Percentiles rank a stretch among this genome's conserved stretches.
phyloP scores from a whole-genome alignment of 2,113 vertebrate genomes.

The Ameiurus melas region DNA sequence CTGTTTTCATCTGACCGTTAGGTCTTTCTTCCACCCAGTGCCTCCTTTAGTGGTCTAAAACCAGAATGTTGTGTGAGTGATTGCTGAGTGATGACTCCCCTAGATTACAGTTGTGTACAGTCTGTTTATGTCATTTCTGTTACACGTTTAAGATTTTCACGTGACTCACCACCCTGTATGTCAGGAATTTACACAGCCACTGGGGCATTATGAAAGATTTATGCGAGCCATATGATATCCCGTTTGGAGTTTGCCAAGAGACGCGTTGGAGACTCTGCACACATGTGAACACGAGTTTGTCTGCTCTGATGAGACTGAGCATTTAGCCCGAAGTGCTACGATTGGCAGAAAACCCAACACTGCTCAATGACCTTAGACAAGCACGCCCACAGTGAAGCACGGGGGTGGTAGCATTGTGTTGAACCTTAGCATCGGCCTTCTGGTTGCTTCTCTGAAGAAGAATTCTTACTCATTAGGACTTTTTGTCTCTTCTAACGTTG shows the following conservation, averaged over 20 bases:
- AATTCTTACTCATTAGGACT: background rate
- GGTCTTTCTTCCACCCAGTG: conserved; percentile 1
- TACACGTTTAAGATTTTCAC: background rate
- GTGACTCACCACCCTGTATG: background rate
- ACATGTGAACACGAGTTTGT: background rate
- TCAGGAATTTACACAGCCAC: background rate
- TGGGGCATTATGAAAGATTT: background rate
- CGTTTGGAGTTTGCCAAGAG: background rate
- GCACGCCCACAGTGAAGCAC: background rate
- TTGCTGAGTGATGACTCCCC: background rate
- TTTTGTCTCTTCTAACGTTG: background rate
- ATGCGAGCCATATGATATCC: background rate
- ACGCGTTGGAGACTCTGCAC: background rate
- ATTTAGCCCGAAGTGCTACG: background rate
- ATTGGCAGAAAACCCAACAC: background rate
- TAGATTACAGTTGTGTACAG: background rate
- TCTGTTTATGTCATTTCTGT: background rate
- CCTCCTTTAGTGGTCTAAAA: background rate
- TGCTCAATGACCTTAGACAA: background rate
- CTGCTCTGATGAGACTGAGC: background rate
- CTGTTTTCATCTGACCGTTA: background rate
- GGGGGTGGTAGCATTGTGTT: background rate
- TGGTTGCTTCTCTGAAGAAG: background rate
- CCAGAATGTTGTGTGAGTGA: background rate
- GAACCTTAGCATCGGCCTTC: background rate